phyloP scores from a whole-genome alignment of 2,113 vertebrate genomes.

The Epinephelus cyanopodus region DNA sequence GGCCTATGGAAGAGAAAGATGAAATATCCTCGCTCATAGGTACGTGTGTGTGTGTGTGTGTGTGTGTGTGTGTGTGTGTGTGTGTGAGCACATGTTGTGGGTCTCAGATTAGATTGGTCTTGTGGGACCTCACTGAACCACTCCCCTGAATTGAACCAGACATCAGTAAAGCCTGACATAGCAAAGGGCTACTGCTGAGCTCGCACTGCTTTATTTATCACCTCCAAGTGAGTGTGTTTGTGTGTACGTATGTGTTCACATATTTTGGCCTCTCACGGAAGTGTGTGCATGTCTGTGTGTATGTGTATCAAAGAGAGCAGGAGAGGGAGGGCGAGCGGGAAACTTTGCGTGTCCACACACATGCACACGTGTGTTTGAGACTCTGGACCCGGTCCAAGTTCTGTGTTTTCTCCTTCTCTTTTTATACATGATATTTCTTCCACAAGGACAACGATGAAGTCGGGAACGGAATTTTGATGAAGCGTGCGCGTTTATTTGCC shows the following conservation, averaged over 20 bases:
- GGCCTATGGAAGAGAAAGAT: background rate
- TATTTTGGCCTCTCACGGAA: conserved; percentile 12
- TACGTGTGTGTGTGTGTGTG: background rate
- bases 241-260: conserved; percentile 27
- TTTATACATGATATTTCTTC: conserved; percentile 64
- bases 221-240: conserved; percentile 30
- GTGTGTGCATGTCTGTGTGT: background rate
- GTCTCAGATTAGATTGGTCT: conserved; percentile 63
- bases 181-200: conserved; percentile 77
- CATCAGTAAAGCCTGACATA: conserved; percentile 75
- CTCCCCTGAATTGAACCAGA: conserved; percentile 71
- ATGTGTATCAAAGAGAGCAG: background rate
- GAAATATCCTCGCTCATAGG: background rate
- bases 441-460: conserved; percentile 67
- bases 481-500: conserved; percentile 52
- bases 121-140: conserved; percentile 65
- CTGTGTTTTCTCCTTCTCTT: conserved; percentile 23
- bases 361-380: background rate
- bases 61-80: conserved; percentile 18
- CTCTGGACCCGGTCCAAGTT: conserved; percentile 52
- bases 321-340: background rate
- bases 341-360: background rate
- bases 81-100: conserved; percentile 24
- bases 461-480: conserved; percentile 60
- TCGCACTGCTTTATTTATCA: conserved; percentile 75